These are phyloP conservation scores for Anguilla obscura DNA, from an alignment of 2,797 vertebrate genomes.

Conservation along the genomic window DNA sequence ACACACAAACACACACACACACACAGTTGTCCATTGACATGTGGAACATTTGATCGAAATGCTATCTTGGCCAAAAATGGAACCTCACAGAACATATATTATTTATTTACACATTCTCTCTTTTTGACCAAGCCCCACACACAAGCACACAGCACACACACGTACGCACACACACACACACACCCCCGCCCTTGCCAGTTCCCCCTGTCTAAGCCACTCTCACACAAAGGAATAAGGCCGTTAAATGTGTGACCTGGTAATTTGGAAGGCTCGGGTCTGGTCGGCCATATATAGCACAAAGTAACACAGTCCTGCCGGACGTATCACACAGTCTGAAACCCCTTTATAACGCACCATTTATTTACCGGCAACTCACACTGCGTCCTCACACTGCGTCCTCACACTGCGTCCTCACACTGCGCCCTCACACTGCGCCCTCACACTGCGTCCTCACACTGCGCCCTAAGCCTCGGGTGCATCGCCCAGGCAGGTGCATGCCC, in stretches of 20 bases:
- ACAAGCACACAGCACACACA: neutral
- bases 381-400: neutral
- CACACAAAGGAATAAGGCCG: neutral
- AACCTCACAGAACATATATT: too few relatives aligned
- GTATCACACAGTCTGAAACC: neutral
- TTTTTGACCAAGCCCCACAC: neutral
- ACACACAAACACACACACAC: too few relatives aligned
- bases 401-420: neutral
- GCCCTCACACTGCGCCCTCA: neutral
- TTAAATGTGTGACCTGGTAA: neutral
- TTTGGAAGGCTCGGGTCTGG: neutral
- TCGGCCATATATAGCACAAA: neutral
- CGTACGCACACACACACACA: slow-evolving; percentile 11
- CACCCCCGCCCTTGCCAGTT: neutral
- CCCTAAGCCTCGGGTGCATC: too few relatives aligned
- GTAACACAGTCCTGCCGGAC: neutral
- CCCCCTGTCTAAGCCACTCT: neutral
- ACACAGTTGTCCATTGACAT: too few relatives aligned
- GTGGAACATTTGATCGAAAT: too few relatives aligned
- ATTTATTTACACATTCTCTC: too few relatives aligned
- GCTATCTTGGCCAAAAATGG: too few relatives aligned
- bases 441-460: neutral
- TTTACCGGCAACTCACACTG: neutral
- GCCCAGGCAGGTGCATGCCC: neutral
- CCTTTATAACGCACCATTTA: neutral